Base-by-base conservation (phyloP, 1,140 invertebrate species). In the Tachypleus tridentatus region DNA sequence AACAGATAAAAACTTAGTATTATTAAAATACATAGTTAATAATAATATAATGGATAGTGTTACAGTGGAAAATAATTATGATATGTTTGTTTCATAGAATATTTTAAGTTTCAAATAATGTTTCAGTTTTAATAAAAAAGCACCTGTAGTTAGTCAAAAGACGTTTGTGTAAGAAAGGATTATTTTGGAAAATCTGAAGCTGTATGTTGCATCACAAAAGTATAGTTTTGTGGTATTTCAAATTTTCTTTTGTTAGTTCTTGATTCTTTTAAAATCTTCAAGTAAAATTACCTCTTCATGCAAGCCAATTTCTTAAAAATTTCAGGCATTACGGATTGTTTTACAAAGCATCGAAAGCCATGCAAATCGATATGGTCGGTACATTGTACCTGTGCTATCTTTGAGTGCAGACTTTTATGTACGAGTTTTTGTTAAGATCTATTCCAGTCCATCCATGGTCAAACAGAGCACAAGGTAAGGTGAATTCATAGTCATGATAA, bases 391-490 rank as follows among this genome's bases (percentile, higher is more conserved):
- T 0, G 70, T 99, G 4, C 72, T 99, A 2, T 93, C 89, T 48
- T 74, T 99, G 60, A 97, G 93, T 64, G 90, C 88, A 4, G 97
- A 99, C 78, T 99, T 99, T 79, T 99, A 99, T 76, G 85, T 98
- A 49, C 80, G 97, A 69, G 85, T 99, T 5, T 97, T 99, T 80
- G 91, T 99, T 1, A 83, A 84, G 73, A 78, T 99, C 3, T 85
- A 82, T 62, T 83, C 85, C 0, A 86, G 93, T 59, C 87, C 89
- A 67, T 77, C 82, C 9, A 85, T 86, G 70, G 94, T 91, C 68
- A 98, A 98, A 80, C 80, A 84, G 71, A 86, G 86, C 64, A 86
- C 84, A 49, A 89, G 82, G 86, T 88, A 73, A 76, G 72, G n/a
- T 54, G 29, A 29, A 29, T 29, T 29, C 29, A 29, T 29, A 29